Evolutionary conservation across 2,113 vertebrate genomes (phyloP).

Genomic region (Acanthisitta chloris): DNA sequence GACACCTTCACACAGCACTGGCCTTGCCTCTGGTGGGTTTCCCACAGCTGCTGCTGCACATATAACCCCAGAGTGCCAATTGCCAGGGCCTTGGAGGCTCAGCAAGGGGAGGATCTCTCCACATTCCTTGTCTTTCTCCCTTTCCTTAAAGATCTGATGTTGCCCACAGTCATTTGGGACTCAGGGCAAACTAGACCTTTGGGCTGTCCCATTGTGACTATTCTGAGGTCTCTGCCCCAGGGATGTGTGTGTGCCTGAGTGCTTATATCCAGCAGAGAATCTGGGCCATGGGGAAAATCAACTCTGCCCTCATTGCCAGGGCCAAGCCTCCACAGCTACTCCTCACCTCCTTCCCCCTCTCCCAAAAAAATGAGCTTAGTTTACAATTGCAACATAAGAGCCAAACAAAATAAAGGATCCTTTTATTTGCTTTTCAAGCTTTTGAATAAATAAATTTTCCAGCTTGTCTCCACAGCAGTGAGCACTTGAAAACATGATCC

Average conservation of each 20-base stretch:
- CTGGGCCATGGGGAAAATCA: not conserved
- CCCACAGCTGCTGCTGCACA: not conserved
- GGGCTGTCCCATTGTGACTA: not conserved
- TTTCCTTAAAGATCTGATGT: not conserved
- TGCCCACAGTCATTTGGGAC: not conserved
- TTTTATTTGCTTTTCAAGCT: not conserved
- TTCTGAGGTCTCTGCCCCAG: not conserved
- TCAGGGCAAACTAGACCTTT: not conserved
- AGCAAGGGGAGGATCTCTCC: not conserved
- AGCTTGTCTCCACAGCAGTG: not conserved
- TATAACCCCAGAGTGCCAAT: rapidly evolving
- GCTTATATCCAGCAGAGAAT: not conserved
- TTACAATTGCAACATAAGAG: not conserved
- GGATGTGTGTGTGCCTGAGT: not conserved
- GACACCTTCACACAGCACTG: rapidly evolving
- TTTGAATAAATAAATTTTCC: not conserved
- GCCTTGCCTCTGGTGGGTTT: not conserved
- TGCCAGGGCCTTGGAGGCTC: not conserved
- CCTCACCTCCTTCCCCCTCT: not conserved
- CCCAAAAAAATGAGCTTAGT: not conserved
- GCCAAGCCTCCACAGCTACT: not conserved
- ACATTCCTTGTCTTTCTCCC: not conserved
- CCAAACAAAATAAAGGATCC: not conserved
- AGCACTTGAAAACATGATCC: not conserved
- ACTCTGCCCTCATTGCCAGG: not conserved